Evolutionary conservation across 2,797 vertebrate genomes (phyloP).

Genomic region (Vultur gryphus): DNA sequence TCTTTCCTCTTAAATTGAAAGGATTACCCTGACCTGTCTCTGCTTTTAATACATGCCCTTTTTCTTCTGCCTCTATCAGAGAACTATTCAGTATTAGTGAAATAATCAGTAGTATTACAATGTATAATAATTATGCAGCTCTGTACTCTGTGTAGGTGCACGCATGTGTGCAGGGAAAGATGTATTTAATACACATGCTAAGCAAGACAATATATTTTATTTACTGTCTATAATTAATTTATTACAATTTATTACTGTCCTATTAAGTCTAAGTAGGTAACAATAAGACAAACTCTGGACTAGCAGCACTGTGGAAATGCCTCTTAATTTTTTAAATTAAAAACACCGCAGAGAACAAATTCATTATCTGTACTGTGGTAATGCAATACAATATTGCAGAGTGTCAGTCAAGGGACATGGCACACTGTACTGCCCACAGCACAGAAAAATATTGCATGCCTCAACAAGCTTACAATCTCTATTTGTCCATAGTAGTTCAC

Average conservation of each 20-base stretch:
- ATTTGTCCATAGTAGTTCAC: not conserved
- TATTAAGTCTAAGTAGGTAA: not conserved
- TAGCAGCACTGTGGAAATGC: not conserved
- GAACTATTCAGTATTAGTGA: not conserved
- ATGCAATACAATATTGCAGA: not conserved
- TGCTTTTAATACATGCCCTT: not conserved
- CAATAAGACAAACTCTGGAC: not conserved
- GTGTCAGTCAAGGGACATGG: not conserved
- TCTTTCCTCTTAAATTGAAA: not conserved
- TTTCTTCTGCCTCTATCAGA: not conserved
- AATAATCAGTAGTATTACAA: not conserved
- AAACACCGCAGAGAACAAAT: not conserved
- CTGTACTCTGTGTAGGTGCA: not conserved
- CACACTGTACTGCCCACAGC: not conserved
- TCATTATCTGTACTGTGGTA: not conserved
- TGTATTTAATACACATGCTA: not conserved
- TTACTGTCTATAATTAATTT: not conserved
- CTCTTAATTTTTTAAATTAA: not conserved
- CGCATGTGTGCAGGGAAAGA: not conserved
- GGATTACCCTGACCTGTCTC: not conserved
- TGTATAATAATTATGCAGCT: not conserved
- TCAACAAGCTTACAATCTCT: not conserved
- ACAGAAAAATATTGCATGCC: rapidly evolving
- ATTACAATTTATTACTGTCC: not conserved
- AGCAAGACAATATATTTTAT: not conserved